phyloP scores from a whole-genome alignment of 92 coral and sea anemone species.

The Epizoanthus ramosus region DNA sequence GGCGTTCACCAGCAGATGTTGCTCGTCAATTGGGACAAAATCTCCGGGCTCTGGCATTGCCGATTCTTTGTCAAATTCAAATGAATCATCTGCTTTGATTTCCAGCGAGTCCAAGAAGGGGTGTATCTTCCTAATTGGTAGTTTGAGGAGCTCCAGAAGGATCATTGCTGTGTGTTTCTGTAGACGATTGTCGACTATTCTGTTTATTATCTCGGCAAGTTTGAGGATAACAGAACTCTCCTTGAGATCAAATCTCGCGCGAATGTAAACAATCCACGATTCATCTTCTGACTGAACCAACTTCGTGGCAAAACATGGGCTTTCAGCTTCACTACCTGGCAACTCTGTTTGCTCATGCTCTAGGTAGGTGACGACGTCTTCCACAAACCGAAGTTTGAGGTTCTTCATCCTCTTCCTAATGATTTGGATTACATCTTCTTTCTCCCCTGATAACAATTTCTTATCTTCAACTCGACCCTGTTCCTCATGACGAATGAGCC shows the following conservation, averaged over 20 bases:
- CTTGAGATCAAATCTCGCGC: neutral
- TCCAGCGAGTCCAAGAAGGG: slow-evolving; percentile 41
- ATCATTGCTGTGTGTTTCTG: neutral
- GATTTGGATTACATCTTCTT: no score
- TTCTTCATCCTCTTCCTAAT: slow-evolving; percentile 13
- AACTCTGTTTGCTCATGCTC: slow-evolving; percentile 35
- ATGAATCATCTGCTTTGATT: slow-evolving; percentile 44
- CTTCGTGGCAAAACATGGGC: slow-evolving; percentile 1
- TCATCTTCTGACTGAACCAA: no score
- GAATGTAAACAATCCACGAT: no score
- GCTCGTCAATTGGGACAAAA: slow-evolving; percentile 57
- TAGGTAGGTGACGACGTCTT: slow-evolving; percentile 29
- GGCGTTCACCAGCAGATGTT: slow-evolving; percentile 54
- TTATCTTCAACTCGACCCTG: slow-evolving; percentile 9
- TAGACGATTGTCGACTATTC: neutral
- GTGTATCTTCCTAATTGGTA: slow-evolving; percentile 34
- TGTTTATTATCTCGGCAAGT: slow-evolving; percentile 5
- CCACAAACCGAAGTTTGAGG: slow-evolving; percentile 25
- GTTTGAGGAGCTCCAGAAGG: slow-evolving; percentile 28
- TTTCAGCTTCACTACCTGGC: slow-evolving; percentile 56
- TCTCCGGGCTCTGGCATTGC: slow-evolving; percentile 49
- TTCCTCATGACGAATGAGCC: slow-evolving; percentile 52
- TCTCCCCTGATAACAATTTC: neutral
- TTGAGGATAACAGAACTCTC: neutral
- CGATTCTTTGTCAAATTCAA: neutral